Evolutionary conservation across 30 jellyfish, hydroid and myxozoan genomes (phyloP), one percentile per base, ranked within the genome.

Genomic region (Turritopsis dohrnii): DNA sequence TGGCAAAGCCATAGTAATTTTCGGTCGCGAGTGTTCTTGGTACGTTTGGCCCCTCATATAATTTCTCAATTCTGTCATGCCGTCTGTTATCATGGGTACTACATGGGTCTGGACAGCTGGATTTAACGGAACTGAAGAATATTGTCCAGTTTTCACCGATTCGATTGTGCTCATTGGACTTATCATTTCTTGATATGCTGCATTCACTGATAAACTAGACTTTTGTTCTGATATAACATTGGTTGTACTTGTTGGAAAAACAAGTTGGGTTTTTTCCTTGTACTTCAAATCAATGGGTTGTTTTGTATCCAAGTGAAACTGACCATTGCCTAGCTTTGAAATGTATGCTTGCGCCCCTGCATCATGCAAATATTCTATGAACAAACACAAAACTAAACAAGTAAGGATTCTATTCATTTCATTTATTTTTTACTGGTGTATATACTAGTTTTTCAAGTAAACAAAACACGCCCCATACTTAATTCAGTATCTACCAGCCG

Each of bases 311-410:
- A 69, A 27, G 30, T 69, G 77, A 80, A 65, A 65, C 26, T 80
- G 65, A 65, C 79, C 79, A 20, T 54, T 54, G 17, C 52, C 71
- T 21, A 53, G 81, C 26, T 80, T 30, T 52, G 87, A 84, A 9
- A 80, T 80, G 84, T 80, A 80, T 25, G 87, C 87, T 80, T 80
- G 87, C n/a, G 76, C 87, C 21, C 54, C 28, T 17, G 79, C 52
- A 25, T 80, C 87, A 76, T 28, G 71, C 21, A 80, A 54, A 52
- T 80, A 80, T 65, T 80, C 87, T 80, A 65, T 0, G 1, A 53
- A 80, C 8, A 17, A 26, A 77, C 21, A 29, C 0, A 1, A 19
- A 77, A 77, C n/a, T n/a, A n/a, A n/a, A n/a, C n/a, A n/a, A n/a
- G n/a, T n/a, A n/a, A n/a, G n/a, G n/a, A n/a, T n/a, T n/a, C n/a